Evolutionary conservation across 1,140 invertebrate genomes (phyloP).

Genomic region (Caenorhabditis remanei): DNA sequence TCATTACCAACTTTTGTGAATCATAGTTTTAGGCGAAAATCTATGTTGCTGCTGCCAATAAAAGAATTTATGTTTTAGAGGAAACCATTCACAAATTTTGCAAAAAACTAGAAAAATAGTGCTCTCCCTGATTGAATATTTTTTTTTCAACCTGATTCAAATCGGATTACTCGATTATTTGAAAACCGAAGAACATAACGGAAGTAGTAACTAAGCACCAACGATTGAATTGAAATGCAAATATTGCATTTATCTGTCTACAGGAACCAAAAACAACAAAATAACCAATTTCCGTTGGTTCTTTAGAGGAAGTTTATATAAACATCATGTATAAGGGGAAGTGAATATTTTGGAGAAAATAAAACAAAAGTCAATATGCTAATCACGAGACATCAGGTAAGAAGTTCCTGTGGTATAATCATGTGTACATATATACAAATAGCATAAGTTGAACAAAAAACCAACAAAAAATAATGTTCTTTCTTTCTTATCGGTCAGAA

Average conservation of each 20-base stretch:
- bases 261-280: not conserved
- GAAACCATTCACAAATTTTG: not conserved
- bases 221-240: constrained; percentile 6
- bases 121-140: not conserved
- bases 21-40: no score
- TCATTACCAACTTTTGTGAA: no score
- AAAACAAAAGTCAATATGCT: not conserved
- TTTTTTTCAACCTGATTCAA: not conserved
- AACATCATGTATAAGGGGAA: no score
- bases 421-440: not conserved
- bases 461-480: not conserved
- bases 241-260: constrained; percentile 26
- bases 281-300: not conserved
- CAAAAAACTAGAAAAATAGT: not conserved
- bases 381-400: constrained; percentile 3
- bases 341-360: no score
- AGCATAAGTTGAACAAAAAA: not conserved
- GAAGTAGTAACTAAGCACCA: not conserved
- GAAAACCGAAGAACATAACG: constrained; percentile 3
- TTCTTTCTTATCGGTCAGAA: constrained; percentile 2
- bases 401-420: not conserved
- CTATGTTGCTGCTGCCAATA: no score
- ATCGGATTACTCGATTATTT: not conserved
- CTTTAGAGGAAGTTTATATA: not conserved
- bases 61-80: no score